A percentile compares a stretch with the other conserved stretches of the same genome.
Evolutionary conservation across 2,113 vertebrate species (phyloP).

Genomic region (Melanostigma gelatinosum): DNA sequence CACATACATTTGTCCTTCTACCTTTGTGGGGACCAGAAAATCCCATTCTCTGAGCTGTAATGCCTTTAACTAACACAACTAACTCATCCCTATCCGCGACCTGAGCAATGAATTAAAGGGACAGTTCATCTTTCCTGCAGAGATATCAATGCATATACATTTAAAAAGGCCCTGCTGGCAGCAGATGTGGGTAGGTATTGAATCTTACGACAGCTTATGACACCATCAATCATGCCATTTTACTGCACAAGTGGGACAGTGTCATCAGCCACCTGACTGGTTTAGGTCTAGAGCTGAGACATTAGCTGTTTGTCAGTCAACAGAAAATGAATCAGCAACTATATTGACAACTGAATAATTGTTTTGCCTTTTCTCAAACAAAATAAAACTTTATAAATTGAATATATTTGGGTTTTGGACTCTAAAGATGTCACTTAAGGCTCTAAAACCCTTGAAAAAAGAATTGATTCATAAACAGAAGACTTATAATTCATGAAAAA

Average conservation of each 20-base stretch:
- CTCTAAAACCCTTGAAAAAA: neutral
- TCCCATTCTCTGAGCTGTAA: slow-evolving; percentile 6
- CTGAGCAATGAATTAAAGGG: slow-evolving; percentile 26
- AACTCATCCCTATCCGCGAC: slow-evolving; percentile 9
- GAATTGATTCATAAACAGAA: neutral
- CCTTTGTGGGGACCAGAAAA: slow-evolving; percentile 22
- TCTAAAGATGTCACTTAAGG: neutral
- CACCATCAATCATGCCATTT: slow-evolving; percentile 36
- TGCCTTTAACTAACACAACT: slow-evolving; percentile 28
- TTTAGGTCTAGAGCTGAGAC: neutral
- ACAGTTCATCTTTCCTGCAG: slow-evolving; percentile 26
- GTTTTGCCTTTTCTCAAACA: neutral
- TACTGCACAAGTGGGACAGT: slow-evolving; percentile 26
- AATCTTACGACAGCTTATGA: slow-evolving; percentile 47
- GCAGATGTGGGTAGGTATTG: slow-evolving; percentile 48
- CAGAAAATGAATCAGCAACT: neutral
- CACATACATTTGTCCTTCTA: slow-evolving; percentile 1
- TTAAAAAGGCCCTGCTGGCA: slow-evolving; percentile 48
- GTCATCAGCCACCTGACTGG: neutral
- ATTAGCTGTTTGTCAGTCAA: neutral
- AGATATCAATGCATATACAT: slow-evolving; percentile 41
- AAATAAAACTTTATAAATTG: neutral
- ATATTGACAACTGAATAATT: neutral
- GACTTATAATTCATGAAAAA: neutral
- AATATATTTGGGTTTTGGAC: neutral